Evolutionary conservation across 2,888 invertebrate species (phyloP), one percentile per base, ranked within the genome.

Genomic region (Agapostemon virescens): DNA sequence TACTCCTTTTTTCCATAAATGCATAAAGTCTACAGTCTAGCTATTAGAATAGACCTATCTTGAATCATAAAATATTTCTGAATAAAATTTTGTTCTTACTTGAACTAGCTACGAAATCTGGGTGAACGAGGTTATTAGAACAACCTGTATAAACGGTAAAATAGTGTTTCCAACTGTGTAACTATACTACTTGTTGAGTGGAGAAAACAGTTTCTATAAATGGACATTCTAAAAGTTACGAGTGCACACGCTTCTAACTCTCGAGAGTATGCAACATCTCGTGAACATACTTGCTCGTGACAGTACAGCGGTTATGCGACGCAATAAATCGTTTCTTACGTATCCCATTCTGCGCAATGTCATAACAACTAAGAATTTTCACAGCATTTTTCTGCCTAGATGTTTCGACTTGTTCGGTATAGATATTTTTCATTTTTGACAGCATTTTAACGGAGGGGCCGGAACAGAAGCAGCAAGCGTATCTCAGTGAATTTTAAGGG

Each of bases 181-280:
- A 23, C 38, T 40, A 55, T 20, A 17, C 23, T n/a, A 45, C 66
- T 58, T 40, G n/a, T 49, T 40, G 40, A 42, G 13, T 17, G 26
- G n/a, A 0, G 23, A 7, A 38, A 15, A 55, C 55, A 45, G 63
- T 77, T 79, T 58, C 66, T 66, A 76, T n/a, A 58, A 76, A 66
- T 66, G 76, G 40, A 40, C 66, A 38, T 36, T 69, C 74, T 45
- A 79, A 66, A 70, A 76, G 69, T 76, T 69, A 58, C 45, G 64
- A 76, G 64, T 58, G 69, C 4, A 36, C 55, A 66, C 55, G 69
- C 30, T 58, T 17, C 58, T 42, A 45, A 33, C 26, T 38, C 36
- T 75, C 76, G 45, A 69, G 55, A 55, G 45, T 45, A 66, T 30
- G 66, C 75, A 63, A 64, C 69, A 45, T 78, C 63, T 69, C 30